Percentiles rank a stretch among this genome's conserved stretches.
Conservation (phyloP, 2,888 invertebrate species). For the Drosophila putrida region DNA sequence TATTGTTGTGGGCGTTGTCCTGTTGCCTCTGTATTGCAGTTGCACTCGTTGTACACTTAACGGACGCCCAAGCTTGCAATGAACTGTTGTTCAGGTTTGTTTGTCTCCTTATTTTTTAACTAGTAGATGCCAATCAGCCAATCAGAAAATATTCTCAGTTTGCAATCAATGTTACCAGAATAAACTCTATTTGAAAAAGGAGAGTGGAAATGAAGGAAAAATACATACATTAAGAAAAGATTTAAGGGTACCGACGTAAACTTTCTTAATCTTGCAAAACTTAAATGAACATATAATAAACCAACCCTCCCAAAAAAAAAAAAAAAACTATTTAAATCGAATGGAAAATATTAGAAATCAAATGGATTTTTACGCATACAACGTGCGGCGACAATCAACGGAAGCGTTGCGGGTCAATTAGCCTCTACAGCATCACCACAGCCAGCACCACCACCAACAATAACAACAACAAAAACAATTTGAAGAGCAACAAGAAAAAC, state of each 20-base stretch:
- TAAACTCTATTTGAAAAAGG: slow-evolving; percentile 33
- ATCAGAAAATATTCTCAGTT: slow-evolving; percentile 55
- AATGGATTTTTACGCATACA: slow-evolving; percentile 66
- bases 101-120: slow-evolving; percentile 38
- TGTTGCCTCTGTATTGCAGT: slow-evolving; percentile 9
- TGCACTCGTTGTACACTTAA: slow-evolving; percentile 62
- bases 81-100: slow-evolving; percentile 50
- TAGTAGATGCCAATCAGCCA: slow-evolving; percentile 54
- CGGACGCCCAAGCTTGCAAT: slow-evolving; percentile 49
- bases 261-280: slow-evolving; percentile 65
- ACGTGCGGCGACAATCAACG: slow-evolving; percentile 72
- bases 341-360: slow-evolving; percentile 58
- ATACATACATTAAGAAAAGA: neutral
- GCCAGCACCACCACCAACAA: slow-evolving; percentile 3
- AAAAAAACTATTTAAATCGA: slow-evolving; percentile 44
- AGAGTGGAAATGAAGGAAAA: slow-evolving; percentile 26
- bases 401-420: slow-evolving; percentile 77
- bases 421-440: slow-evolving; percentile 26
- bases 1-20: slow-evolving; percentile 69
- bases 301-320: neutral
- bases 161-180: slow-evolving; percentile 56
- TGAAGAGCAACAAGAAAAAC: slow-evolving; percentile 4
- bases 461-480: slow-evolving; percentile 1
- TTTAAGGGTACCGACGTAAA: slow-evolving; percentile 45
- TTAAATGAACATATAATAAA: slow-evolving; percentile 27